Conservation (phyloP, 1,140 invertebrate genomes). For the Akabosia matsudoensis region DNA sequence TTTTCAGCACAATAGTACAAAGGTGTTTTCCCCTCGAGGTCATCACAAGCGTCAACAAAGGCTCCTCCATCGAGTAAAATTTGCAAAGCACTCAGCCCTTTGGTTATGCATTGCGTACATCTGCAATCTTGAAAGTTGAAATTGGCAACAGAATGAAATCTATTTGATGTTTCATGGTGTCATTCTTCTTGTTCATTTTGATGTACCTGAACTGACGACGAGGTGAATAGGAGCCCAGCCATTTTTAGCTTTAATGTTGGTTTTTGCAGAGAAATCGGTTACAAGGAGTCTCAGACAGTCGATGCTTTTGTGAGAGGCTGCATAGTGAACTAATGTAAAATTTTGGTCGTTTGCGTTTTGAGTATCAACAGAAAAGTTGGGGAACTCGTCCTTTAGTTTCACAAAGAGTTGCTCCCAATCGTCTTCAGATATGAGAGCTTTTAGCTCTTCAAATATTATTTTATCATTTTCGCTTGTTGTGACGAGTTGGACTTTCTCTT, state of each 20-base stretch:
- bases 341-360: neutral
- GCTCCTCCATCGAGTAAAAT: conserved; percentile 49
- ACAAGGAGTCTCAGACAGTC: neutral
- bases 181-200: too few species aligned
- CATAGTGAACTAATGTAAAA: neutral
- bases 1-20: conserved; percentile 48
- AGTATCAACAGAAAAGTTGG: neutral
- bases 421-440: neutral
- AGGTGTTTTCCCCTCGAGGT: conserved; percentile 51
- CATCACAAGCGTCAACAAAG: conserved; percentile 52
- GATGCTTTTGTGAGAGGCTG: neutral
- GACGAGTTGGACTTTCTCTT: too few species aligned
- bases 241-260: neutral
- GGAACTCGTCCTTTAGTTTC: neutral
- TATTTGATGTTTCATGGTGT: neutral
- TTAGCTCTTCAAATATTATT: neutral
- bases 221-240: neutral
- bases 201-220: neutral
- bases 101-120: conserved; percentile 29
- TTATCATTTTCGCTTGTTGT: neutral
- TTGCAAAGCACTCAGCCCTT: conserved; percentile 22
- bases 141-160: neutral
- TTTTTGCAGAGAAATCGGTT: neutral
- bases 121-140: conserved; percentile 25
- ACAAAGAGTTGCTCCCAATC: neutral